Percentiles rank a stretch among this genome's conserved stretches.
Evolutionary conservation across 2,888 invertebrate species (phyloP).

Genomic region (Myathropa florea): DNA sequence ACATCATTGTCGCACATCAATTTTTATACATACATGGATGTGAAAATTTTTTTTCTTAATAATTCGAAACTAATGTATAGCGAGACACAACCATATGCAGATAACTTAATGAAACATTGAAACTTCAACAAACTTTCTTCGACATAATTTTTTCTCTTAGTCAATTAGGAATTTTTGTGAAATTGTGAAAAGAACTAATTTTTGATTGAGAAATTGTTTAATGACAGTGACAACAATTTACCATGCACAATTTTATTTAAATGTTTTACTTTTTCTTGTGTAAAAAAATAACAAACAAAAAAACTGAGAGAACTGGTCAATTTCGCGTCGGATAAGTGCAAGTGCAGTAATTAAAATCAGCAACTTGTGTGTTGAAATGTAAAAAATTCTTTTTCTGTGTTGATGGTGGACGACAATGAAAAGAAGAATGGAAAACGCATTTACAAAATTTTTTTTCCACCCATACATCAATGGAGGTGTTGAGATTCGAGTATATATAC

Average conservation of each 20-base stretch:
- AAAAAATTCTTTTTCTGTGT: constrained; percentile 26
- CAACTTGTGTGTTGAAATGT: constrained; percentile 65
- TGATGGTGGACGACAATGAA: constrained; percentile 43
- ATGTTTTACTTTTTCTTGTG: constrained; percentile 63
- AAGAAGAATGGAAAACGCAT: constrained; percentile 49
- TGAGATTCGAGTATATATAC: neutral
- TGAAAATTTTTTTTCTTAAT: neutral
- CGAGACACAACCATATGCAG: neutral
- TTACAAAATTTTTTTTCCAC: constrained; percentile 19
- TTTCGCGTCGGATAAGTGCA: constrained; percentile 68
- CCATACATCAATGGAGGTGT: neutral
- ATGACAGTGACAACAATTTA: constrained; percentile 54
- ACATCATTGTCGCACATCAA: neutral
- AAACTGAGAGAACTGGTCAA: constrained; percentile 61
- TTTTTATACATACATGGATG: neutral
- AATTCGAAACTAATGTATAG: neutral
- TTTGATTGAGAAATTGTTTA: neutral
- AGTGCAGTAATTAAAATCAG: constrained; percentile 71
- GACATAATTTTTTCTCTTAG: constrained; percentile 49
- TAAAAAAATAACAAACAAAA: constrained; percentile 64
- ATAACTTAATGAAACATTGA: constrained; percentile 1
- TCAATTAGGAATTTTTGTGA: neutral
- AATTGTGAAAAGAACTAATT: neutral
- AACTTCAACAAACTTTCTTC: constrained; percentile 56
- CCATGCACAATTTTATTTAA: constrained; percentile 49